phyloP scores from a whole-genome alignment of 1,140 invertebrate genomes.

The Vollenhovia emeryi region DNA sequence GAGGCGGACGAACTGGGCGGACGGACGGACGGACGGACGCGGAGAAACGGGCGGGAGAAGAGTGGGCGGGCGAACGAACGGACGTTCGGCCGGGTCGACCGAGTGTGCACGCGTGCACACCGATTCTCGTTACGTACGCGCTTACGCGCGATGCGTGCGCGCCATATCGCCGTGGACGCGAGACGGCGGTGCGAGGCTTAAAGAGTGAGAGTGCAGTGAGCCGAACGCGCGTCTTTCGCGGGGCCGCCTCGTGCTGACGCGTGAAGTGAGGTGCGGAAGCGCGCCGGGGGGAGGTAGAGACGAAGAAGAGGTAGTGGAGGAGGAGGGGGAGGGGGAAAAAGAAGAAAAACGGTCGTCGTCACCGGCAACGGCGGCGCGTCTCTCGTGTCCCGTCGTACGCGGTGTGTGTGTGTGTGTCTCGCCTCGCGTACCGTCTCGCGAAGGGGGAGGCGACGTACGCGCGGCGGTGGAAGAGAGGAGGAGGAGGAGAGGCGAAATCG shows the following conservation, averaged over 20 bases:
- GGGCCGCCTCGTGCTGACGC: no score
- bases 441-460: background rate
- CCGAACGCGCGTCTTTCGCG: background rate
- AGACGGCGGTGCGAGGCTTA: no score
- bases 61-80: background rate
- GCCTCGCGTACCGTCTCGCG: background rate
- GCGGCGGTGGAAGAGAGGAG: background rate
- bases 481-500: background rate
- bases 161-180: slow-evolving; percentile 64
- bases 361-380: slow-evolving; percentile 24
- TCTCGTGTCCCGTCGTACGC: background rate
- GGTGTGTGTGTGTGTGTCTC: background rate
- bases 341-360: slow-evolving; percentile 20
- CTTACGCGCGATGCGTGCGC: slow-evolving; percentile 63
- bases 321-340: background rate
- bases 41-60: background rate
- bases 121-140: slow-evolving; percentile 49
- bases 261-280: slow-evolving; percentile 54
- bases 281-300: background rate
- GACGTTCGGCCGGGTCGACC: background rate
- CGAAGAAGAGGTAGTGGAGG: no score
- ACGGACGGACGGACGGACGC: slow-evolving; percentile 40
- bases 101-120: slow-evolving; percentile 65
- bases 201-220: slow-evolving; percentile 54
- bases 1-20: background rate